Evolutionary conservation across 2,113 vertebrate genomes (phyloP), one percentile per base, ranked within the genome.

Genomic region (Sapayoa aenigma): DNA sequence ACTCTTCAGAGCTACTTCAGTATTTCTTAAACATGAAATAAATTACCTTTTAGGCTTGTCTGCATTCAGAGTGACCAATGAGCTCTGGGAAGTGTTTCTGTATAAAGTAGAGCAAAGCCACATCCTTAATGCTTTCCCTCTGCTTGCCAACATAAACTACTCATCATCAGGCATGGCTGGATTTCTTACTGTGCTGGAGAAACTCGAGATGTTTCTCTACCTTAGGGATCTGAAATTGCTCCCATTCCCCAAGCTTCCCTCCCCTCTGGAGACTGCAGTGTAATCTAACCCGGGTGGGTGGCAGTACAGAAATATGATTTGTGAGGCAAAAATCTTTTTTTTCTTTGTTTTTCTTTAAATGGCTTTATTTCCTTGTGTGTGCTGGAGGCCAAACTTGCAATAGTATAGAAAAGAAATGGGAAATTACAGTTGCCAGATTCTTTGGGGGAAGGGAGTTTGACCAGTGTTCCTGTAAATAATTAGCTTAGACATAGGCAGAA

Each of bases 101-200:
- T 84, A 37, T 96, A 92, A 94, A 79, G 72, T 50, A 93, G 49
- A 75, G 89, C 58, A 87, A 95, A 92, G 83, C 90, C 85, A 84
- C 92, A 87, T 96, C 88, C 90, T 94, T 93, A 92, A 84, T 86
- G 49, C 55, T 86, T 95, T 93, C 65, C 44, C 49, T 78, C 42
- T 84, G 69, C 66, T 87, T 90, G 89, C 92, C 90, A 92, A 72
- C 3, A 3, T 84, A 94, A 96, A 95, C 93, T 78, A 3, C 76
- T 81, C 69, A 25, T 91, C 76, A 74, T 67, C 60, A 78, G 56
- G 83, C 72, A 87, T 24, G 72, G 80, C 69, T 82, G 90, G 69
- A 56, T 86, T 90, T 81, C 87, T 62, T 66, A 81, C 72, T 92
- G 76, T 76, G 87, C 72, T 82, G 39, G 50, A 65, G 96, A 94